Conservation (phyloP, 2,797 vertebrate species). For the Trichosurus vulpecula region DNA sequence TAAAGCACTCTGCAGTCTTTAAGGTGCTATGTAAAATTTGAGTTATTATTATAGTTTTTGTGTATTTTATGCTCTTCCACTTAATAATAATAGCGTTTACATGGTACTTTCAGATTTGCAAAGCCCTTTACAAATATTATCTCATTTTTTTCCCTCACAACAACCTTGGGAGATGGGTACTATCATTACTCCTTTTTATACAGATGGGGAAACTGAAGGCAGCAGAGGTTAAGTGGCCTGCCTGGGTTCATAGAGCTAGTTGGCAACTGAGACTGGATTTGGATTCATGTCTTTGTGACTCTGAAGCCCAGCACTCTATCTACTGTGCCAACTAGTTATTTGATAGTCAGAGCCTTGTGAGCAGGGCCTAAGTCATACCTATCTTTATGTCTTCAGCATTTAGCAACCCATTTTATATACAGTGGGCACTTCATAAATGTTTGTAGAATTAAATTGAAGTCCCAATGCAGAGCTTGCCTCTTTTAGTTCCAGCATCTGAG, state of each 20-base stretch:
- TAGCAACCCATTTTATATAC: background rate
- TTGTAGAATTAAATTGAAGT: background rate
- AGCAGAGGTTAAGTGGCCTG: background rate
- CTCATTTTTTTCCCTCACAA: background rate
- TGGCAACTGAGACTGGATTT: background rate
- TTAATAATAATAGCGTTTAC: background rate
- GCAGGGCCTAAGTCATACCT: background rate
- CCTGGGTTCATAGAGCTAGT: background rate
- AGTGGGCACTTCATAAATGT: background rate
- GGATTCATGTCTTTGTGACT: background rate
- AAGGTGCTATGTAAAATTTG: background rate
- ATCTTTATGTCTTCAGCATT: background rate
- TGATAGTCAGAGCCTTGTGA: background rate
- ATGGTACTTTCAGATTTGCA: background rate
- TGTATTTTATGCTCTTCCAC: background rate
- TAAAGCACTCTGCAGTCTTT: background rate
- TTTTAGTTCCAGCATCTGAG: background rate
- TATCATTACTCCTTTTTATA: background rate
- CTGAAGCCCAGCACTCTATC: background rate
- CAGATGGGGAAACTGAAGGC: background rate
- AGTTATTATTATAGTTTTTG: background rate
- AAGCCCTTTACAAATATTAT: background rate
- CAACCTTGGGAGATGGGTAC: background rate
- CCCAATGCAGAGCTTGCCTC: conserved; percentile 1
- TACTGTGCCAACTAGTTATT: background rate